Percentiles rank a stretch among this genome's conserved stretches.
Evolutionary conservation across 2,797 vertebrate species (phyloP).

Genomic region (Cossypha heuglini): DNA sequence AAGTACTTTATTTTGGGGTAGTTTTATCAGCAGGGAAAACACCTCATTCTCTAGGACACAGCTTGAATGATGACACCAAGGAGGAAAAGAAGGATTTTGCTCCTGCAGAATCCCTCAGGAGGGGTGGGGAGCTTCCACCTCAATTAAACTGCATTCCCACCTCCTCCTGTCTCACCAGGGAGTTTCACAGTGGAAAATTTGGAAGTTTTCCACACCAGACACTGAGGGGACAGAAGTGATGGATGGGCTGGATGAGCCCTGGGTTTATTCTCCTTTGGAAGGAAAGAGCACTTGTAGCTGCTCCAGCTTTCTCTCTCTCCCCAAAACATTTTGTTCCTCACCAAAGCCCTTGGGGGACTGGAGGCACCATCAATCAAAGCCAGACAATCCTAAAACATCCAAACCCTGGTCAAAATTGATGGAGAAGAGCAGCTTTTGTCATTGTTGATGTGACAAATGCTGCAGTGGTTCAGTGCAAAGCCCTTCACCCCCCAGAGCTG

Average conservation of each 20-base stretch:
- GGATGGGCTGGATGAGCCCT: background rate
- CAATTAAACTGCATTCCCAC: background rate
- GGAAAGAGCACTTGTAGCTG: background rate
- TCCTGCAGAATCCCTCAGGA: background rate
- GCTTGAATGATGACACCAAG: rapidly evolving
- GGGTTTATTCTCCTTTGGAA: background rate
- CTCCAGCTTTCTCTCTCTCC: background rate
- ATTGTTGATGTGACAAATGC: rapidly evolving
- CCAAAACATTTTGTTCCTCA: constrained; percentile 5
- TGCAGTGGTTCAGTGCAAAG: background rate
- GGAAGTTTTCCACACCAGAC: background rate
- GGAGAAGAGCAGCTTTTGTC: background rate
- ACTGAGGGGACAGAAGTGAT: background rate
- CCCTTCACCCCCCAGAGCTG: background rate
- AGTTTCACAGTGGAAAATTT: background rate
- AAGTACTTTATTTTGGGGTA: rapidly evolving
- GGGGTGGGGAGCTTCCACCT: background rate
- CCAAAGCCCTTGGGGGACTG: background rate
- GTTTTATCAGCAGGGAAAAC: background rate
- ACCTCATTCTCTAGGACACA: rapidly evolving
- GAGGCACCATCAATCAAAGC: background rate
- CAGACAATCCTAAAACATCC: background rate
- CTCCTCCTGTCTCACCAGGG: background rate
- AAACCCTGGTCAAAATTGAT: background rate
- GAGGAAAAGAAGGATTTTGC: background rate